These are phyloP conservation scores for Trematocara nigrifrons DNA, from an alignment of 2,113 vertebrate species.

Conservation along the genomic window DNA sequence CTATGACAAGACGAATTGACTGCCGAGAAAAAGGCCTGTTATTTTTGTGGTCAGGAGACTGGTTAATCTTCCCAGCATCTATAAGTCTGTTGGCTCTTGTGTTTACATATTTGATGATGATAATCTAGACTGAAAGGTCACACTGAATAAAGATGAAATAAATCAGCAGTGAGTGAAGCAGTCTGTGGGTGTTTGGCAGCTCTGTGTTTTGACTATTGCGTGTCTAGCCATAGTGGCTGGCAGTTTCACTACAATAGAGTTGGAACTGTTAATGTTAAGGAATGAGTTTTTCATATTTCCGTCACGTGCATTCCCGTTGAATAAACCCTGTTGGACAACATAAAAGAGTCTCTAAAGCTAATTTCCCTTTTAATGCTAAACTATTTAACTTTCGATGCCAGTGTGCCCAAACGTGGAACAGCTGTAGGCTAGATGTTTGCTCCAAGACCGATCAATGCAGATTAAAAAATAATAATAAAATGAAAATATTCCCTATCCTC, in stretches of 20 bases:
- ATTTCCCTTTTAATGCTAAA: not conserved
- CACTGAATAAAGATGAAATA: not conserved
- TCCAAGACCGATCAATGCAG: not conserved
- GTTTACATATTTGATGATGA: not conserved
- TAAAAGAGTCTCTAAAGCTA: not conserved
- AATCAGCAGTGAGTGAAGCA: not conserved
- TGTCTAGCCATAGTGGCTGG: not conserved
- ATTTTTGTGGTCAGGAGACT: not conserved
- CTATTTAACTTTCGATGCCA: not conserved
- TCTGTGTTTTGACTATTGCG: not conserved
- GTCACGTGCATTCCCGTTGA: not conserved
- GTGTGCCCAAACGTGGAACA: not conserved
- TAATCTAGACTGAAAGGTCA: not conserved
- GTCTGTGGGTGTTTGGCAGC: not conserved
- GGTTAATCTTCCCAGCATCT: not conserved
- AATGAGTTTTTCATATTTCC: not conserved
- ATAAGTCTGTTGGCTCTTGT: not conserved
- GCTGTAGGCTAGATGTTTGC: not conserved
- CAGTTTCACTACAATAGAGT: not conserved
- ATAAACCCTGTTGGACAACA: not conserved
- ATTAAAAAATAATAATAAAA: not conserved
- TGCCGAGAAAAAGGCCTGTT: not conserved
- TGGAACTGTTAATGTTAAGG: not conserved
- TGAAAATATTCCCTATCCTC: not conserved
- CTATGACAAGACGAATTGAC: not conserved